Evolutionary conservation across 1,140 invertebrate genomes (phyloP).

Genomic region (Hylaeus volcanicus): DNA sequence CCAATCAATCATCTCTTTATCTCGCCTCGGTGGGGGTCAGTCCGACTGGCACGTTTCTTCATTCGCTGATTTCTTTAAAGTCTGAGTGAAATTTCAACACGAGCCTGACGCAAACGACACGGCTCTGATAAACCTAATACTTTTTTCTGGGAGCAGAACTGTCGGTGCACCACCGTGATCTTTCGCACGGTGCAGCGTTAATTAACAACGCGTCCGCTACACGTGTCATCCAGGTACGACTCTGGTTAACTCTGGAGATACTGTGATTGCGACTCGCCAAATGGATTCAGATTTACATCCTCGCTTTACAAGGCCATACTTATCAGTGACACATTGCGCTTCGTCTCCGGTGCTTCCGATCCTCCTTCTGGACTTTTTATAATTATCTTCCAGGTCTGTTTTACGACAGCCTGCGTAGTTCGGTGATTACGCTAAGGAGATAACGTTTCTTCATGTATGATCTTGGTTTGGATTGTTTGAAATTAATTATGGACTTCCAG

Average conservation of each 20-base stretch:
- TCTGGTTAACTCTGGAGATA: conserved; percentile 1
- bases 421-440: too few relatives aligned
- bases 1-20: conserved; percentile 8
- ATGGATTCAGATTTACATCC: conserved; percentile 26
- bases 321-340: conserved; percentile 4
- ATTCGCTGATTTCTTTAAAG: neutral
- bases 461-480: too few relatives aligned
- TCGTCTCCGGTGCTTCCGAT: neutral
- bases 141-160: neutral
- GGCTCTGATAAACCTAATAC: conserved; percentile 10
- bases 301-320: neutral
- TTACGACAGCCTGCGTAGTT: neutral
- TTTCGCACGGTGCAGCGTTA: conserved; percentile 16
- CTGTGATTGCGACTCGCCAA: conserved; percentile 17
- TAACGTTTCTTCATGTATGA: too few relatives aligned
- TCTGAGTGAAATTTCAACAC: neutral
- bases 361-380: neutral
- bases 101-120: neutral
- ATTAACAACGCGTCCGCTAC: conserved; percentile 38
- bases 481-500: too few relatives aligned
- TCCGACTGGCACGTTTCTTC: neutral
- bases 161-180: neutral
- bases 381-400: neutral
- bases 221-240: conserved; percentile 17
- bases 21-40: too few relatives aligned